Evolutionary conservation across 2,113 vertebrate species (phyloP).

Genomic region (Vireo altiloquus): DNA sequence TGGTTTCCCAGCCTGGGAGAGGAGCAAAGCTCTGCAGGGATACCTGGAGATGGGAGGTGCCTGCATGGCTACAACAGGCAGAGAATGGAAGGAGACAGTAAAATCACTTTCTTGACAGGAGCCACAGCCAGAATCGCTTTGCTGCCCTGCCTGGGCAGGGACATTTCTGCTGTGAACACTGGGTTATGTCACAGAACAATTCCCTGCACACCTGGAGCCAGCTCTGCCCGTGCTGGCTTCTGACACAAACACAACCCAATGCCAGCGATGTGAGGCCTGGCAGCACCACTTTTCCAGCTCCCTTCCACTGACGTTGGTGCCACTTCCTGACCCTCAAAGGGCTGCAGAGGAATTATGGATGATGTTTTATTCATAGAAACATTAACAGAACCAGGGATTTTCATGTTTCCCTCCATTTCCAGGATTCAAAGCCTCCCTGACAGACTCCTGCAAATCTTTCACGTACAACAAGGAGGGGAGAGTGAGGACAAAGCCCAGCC

Average conservation of each 20-base stretch:
- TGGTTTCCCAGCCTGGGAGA: background rate
- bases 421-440: background rate
- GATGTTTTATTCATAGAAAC: background rate
- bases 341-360: background rate
- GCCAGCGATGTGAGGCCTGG: background rate
- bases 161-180: background rate
- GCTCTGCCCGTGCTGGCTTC: background rate
- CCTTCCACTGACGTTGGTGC: background rate
- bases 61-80: background rate
- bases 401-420: background rate
- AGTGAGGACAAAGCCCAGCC: background rate
- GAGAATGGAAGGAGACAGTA: background rate
- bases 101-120: background rate
- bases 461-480: background rate
- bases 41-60: background rate
- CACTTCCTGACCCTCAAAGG: background rate
- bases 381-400: background rate
- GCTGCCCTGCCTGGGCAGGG: background rate
- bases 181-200: background rate
- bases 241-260: background rate
- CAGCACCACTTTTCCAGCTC: rapidly evolving
- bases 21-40: background rate
- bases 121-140: background rate
- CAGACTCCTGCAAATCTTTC: background rate
- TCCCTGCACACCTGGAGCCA: background rate